These are phyloP conservation scores for Meloidogyne chitwoodi DNA, from an alignment of 1,140 invertebrate species.

Conservation along the genomic window DNA sequence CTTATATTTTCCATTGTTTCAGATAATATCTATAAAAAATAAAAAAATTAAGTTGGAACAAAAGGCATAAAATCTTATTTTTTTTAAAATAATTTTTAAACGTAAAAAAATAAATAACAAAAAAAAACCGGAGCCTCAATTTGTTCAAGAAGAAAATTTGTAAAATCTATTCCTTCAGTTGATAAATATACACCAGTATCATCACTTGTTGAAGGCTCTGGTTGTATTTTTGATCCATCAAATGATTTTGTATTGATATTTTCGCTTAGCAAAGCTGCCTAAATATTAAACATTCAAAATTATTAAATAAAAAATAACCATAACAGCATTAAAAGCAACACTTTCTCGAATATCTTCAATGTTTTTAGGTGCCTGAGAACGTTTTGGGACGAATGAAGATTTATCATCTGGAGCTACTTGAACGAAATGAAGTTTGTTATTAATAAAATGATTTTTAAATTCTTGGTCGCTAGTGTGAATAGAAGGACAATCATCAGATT, in stretches of 20 bases:
- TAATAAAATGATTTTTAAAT: conserved; percentile 3
- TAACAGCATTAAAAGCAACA: neutral
- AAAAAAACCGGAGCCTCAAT: neutral
- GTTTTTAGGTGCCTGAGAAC: neutral
- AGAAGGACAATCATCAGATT: conserved; percentile 5
- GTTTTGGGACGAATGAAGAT: neutral
- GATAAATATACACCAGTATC: neutral
- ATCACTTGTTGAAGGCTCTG: neutral
- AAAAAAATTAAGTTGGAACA: neutral
- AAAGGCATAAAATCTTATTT: too few relatives aligned
- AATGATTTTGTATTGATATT: neutral
- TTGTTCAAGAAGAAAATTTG: neutral
- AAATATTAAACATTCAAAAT: neutral
- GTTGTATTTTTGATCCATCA: neutral
- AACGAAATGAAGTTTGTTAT: conserved; percentile 3
- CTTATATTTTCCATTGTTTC: conserved; percentile 13
- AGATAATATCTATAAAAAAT: conserved; percentile 1
- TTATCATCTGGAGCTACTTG: neutral
- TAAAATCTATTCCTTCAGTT: neutral
- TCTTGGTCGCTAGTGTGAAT: conserved; percentile 1
- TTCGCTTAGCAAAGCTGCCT: neutral
- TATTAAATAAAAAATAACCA: neutral
- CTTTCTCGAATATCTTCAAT: neutral
- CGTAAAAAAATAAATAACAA: too few relatives aligned
- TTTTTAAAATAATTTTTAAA: too few relatives aligned